Conservation (phyloP, 2,888 invertebrate species). For the Sphaerophoria taeniata region DNA sequence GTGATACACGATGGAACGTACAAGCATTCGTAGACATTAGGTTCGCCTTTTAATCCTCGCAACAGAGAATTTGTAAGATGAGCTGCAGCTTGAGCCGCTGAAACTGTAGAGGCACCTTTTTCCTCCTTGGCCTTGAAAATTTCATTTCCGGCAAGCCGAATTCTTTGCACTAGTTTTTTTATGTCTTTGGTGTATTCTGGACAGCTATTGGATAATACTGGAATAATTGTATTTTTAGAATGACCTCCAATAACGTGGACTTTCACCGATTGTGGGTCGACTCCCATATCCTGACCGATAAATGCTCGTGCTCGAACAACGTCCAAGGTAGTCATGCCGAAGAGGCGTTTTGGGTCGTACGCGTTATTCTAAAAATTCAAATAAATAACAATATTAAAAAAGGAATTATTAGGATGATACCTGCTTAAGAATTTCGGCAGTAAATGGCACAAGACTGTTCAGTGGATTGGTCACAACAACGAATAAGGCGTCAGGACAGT, state of each 20-base stretch:
- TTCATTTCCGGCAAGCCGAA: too few relatives aligned
- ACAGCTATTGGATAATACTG: conserved; percentile 95
- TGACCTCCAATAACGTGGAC: conserved; percentile 99
- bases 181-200: conserved; percentile 89
- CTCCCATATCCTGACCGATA: conserved; percentile 95
- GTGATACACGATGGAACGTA: too few relatives aligned
- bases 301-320: conserved; percentile 97
- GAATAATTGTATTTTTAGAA: conserved; percentile 99
- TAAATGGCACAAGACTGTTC: conserved; percentile 99
- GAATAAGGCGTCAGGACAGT: conserved; percentile 95
- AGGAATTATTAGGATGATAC: conserved; percentile 78
- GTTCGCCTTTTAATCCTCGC: too few relatives aligned
- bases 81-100: too few relatives aligned
- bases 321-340: conserved; percentile 98
- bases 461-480: conserved; percentile 99
- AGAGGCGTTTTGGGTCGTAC: conserved; percentile 94
- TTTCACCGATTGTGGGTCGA: conserved; percentile 92
- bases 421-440: conserved; percentile 96
- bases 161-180: too few relatives aligned
- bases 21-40: too few relatives aligned
- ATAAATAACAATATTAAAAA: background rate
- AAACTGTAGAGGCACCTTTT: too few relatives aligned
- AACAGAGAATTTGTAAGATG: too few relatives aligned
- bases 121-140: too few relatives aligned
- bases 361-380: conserved; percentile 86